phyloP scores from a whole-genome alignment of 2,797 vertebrate genomes.

The Acanthis flammea region DNA sequence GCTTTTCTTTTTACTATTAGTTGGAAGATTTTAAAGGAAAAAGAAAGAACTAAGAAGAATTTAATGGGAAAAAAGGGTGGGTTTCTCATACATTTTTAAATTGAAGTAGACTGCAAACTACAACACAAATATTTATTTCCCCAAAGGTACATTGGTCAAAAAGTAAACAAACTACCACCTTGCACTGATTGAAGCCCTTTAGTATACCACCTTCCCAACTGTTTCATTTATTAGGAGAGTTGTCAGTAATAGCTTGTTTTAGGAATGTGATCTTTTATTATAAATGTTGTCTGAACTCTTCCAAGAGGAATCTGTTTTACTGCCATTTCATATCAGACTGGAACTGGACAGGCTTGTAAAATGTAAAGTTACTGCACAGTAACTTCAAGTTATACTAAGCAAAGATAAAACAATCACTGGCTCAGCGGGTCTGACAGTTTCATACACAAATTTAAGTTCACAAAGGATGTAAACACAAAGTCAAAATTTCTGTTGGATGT shows the following conservation, averaged over 20 bases:
- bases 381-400: neutral
- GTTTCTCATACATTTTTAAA: neutral
- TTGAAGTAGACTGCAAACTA: slow-evolving; percentile 27
- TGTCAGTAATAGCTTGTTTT: neutral
- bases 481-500: neutral
- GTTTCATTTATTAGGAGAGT: neutral
- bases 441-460: neutral
- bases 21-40: neutral
- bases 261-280: neutral
- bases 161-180: neutral
- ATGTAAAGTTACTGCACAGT: neutral
- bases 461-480: neutral
- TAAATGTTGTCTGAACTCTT: neutral
- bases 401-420: neutral
- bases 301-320: neutral
- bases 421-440: neutral
- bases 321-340: neutral
- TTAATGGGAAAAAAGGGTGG: neutral
- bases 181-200: neutral
- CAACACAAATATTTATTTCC: neutral
- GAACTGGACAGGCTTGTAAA: neutral
- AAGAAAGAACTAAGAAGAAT: neutral
- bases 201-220: neutral
- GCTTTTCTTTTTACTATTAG: neutral
- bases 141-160: neutral